phyloP scores from a whole-genome alignment of 2,113 vertebrate species.

The Steatornis caripensis region DNA sequence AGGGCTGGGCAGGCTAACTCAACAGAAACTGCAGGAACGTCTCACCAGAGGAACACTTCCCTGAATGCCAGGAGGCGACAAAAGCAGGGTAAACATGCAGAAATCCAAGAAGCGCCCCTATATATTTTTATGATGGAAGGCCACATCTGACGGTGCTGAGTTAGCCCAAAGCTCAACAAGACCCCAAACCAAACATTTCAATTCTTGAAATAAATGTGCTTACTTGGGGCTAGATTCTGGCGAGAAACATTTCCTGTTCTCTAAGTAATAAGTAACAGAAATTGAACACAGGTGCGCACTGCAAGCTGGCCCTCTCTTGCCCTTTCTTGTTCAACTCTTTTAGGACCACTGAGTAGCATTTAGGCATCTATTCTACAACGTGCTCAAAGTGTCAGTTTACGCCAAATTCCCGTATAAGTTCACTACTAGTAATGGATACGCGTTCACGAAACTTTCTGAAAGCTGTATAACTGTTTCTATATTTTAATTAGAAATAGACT shows the following conservation, averaged over 20 bases:
- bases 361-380: not conserved
- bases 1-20: not conserved
- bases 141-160: not conserved
- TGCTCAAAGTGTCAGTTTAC: not conserved
- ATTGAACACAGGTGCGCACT: not conserved
- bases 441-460: not conserved
- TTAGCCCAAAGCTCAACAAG: constrained; percentile 4
- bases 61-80: not conserved
- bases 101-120: not conserved
- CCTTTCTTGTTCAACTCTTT: not conserved
- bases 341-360: not conserved
- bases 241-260: constrained; percentile 41
- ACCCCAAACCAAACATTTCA: not conserved
- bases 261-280: not conserved
- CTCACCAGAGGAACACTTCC: not conserved
- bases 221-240: constrained; percentile 28
- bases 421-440: not conserved
- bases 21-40: not conserved
- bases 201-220: constrained; percentile 1
- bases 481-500: not conserved
- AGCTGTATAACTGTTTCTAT: not conserved
- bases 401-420: not conserved
- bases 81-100: not conserved
- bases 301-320: not conserved
- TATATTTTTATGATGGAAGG: not conserved